Evolutionary conservation across 2,888 invertebrate species (phyloP), one percentile per base, ranked within the genome.

Genomic region (Diaperis boleti): DNA sequence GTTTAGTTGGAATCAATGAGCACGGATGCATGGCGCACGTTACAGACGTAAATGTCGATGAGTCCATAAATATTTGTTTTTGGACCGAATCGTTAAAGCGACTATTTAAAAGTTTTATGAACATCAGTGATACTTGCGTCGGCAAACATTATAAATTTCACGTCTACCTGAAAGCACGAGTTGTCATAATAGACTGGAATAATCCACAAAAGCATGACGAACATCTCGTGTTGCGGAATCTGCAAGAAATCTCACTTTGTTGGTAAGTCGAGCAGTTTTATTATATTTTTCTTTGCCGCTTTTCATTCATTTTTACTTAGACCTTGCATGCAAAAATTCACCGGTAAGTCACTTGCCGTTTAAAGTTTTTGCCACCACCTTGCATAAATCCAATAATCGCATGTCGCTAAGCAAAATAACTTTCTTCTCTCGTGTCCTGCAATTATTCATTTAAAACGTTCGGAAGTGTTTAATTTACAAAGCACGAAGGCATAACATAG

Each of bases 41-140:
- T 11, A n/a, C 33, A 33, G 11, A 11, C 11, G 11, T 10, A n/a
- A 10, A 33, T 33, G 41, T 15, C 18, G 20, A 15, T 47, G 35
- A 35, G 31, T 50, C 35, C 35, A 50, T 50, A 50, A 50, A 50
- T 50, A 35, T 35, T 50, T 50, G 50, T 50, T 50, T 50, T 50
- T 20, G 50, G 11, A 29, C 20, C 10, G 26, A 31, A 49, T 49
- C 47, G 18, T 49, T 31, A 29, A 31, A 31, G 18, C 8, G n/a
- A 1, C 35, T 50, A 50, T 50, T 50, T 35, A 18, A 50, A 26
- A 50, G 50, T 50, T 50, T 33, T 50, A 50, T 17, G 33, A 31
- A 50, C 50, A 50, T 14, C 33, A 50, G 35, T 20, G 50, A 50
- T 31, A 33, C 47, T 15, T 10, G 31, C n/a, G 5, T 33, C 39